Conservation (phyloP, 2,888 invertebrate species). For the Rhagonycha fulva region DNA sequence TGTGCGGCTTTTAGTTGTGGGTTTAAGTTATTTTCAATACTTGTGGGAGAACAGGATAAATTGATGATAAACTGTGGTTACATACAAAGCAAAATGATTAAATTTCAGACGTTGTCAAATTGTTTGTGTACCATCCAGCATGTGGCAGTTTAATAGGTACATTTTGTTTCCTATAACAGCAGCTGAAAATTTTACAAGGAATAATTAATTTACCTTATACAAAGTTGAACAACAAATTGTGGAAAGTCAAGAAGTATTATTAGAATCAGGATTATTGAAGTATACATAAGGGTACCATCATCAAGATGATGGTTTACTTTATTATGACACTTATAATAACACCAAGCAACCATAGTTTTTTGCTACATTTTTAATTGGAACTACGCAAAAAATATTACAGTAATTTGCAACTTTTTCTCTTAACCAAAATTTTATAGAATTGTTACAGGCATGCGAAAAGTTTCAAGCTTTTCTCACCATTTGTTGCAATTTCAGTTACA, state of each 20-base stretch:
- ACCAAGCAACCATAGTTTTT: no score
- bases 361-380: no score
- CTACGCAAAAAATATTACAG: no score
- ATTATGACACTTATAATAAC: no score
- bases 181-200: not conserved
- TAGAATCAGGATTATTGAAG: not conserved
- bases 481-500: not conserved
- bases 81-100: not conserved
- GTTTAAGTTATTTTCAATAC: not conserved
- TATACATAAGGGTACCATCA: not conserved
- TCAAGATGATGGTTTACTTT: not conserved
- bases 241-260: not conserved
- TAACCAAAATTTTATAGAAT: not conserved
- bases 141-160: not conserved
- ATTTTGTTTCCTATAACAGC: not conserved
- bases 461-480: not conserved
- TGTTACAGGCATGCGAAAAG: not conserved
- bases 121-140: not conserved
- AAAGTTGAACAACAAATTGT: not conserved
- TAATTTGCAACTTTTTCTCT: no score
- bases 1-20: slow-evolving; percentile 5
- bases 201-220: no score
- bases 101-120: not conserved
- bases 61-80: not conserved
- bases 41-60: not conserved